Evolutionary conservation across 2,888 invertebrate species (phyloP), one percentile per base, ranked within the genome.

Genomic region (Platycheirus rosarum): DNA sequence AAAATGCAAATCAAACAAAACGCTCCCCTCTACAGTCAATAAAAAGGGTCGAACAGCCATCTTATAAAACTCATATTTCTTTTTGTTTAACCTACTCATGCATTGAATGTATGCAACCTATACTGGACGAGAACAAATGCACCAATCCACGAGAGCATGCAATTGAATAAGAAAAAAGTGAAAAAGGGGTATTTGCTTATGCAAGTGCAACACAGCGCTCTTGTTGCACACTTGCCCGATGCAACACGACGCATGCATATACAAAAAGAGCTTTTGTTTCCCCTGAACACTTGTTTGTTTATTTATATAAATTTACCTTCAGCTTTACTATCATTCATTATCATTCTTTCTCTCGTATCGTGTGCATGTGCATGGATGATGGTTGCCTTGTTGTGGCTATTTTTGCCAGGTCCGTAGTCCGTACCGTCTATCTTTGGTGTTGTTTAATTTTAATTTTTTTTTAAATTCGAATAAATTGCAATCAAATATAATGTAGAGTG

Each of bases 111-210:
- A 60, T 74, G 74, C 68, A 74, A 55, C 60, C 18, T 49, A 62
- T 37, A 77, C 55, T 49, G 57, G 42, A 13, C 23, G 18, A 74
- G 23, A 26, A 16, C 11, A 57, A 73, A 69, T 79, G 79, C 79
- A 79, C 79, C 79, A 79, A 78, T 78, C 78, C 78, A 65, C n/a
- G 60, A 46, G 66, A 66, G 46, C 66, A 78, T 78, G 78, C 78
- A 78, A 53, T 73, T 78, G n/a, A 62, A 65, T 53, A 68, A 29
- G 16, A 37, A 29, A n/a, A 60, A 42, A 13, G 16, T 55, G 53
- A 14, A 16, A 16, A 51, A 57, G 11, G 20, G 9, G 42, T 3
- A 32, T 32, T 44, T 23, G 26, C 49, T 18, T 65, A 42, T 70
- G 80, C 76, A 80, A 57, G 42, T 32, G 44, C 60, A 60, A 44